Conservation (phyloP, 2,113 vertebrate species). For the Cinclus cinclus region DNA sequence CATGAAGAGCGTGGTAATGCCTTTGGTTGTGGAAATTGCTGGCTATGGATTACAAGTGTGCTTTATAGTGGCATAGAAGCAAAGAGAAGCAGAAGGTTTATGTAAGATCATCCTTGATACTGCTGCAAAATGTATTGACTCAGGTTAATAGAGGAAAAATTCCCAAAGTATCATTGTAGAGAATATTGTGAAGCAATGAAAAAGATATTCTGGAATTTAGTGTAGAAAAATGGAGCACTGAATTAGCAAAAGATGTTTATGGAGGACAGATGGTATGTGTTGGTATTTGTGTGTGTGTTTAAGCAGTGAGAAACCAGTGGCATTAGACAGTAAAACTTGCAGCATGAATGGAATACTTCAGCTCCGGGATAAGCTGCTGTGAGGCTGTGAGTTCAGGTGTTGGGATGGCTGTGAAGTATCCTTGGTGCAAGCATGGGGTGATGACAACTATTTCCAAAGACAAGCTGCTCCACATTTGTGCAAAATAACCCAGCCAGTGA, state of each 20-base stretch:
- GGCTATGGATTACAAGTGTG: background rate
- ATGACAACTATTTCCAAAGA: background rate
- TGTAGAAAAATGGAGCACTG: background rate
- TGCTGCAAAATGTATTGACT: background rate
- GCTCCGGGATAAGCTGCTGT: background rate
- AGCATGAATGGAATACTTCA: background rate
- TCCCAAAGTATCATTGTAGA: background rate
- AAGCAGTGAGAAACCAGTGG: background rate
- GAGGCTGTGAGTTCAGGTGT: background rate
- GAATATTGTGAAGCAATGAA: background rate
- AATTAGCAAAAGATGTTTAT: background rate
- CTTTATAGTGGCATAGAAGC: background rate
- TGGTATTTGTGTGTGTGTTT: background rate
- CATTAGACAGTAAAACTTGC: background rate
- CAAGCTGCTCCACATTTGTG: background rate
- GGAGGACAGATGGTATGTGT: accelerated
- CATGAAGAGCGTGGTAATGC: background rate
- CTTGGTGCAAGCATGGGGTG: background rate
- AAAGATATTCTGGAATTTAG: background rate
- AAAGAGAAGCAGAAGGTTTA: background rate
- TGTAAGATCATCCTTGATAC: background rate
- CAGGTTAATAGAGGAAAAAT: background rate
- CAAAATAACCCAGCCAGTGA: background rate
- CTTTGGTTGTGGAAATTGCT: background rate
- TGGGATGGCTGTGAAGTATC: background rate